Evolutionary conservation across 2,113 vertebrate genomes (phyloP), one percentile per base, ranked within the genome.

Genomic region (Melanocharis versteri): DNA sequence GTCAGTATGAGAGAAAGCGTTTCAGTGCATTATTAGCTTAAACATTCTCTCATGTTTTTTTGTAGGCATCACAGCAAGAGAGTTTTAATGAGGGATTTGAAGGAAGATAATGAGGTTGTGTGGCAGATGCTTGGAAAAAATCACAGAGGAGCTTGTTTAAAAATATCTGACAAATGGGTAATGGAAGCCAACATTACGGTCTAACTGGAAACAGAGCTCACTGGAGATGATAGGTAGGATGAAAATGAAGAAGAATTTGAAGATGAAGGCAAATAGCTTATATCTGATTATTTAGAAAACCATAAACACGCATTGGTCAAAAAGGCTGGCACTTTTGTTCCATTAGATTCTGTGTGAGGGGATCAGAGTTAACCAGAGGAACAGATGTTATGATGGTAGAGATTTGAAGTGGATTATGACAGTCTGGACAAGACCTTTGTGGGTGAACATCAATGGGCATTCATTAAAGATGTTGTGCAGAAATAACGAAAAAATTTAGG

Each of bases 41-140:
- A 96, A 93, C 13, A 86, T 91, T 93, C 94, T 64, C 73, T 94
- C 65, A 7, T 91, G 21, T 60, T 87, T 83, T 87, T 93, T 93
- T 88, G 69, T 83, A 90, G 40, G 48, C 94, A 93, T 83, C 95
- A 95, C 94, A 97, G 96, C 95, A 96, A 96, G 94, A 90, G 85
- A 88, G 92, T 88, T 96, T 96, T 96, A 96, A 97, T 97, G 94
- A 96, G 95, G 95, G 88, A 95, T 95, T 88, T 94, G 83, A 96
- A 85, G 31, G 79, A 95, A 93, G 94, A 97, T 97, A 97, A 97
- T 96, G 95, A 97, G 95, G 90, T 96, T 95, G 66, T 94, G 79
- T 92, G 90, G 83, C 96, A 97, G 92, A 94, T 97, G 94, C 92
- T 95, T 83, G 85, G 57, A 87, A 93, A 96, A 95, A 80, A 80